These are phyloP conservation scores for Perca schrenkii DNA, from an alignment of 2,113 vertebrate genomes.

Conservation along the genomic window DNA sequence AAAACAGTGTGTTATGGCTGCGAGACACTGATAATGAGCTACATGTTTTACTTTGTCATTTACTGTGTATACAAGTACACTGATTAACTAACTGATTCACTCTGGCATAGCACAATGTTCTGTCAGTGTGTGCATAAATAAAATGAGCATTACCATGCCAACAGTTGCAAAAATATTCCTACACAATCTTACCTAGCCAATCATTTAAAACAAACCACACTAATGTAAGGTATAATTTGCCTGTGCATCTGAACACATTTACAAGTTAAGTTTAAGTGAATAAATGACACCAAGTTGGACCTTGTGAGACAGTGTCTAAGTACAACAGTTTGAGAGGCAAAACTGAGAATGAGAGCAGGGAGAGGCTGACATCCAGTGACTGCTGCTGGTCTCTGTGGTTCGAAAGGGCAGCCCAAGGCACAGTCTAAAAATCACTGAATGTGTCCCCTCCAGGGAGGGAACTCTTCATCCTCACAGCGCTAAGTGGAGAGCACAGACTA, in stretches of 20 bases:
- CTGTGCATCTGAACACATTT: background rate
- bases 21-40: slow-evolving; percentile 10
- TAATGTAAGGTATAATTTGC: background rate
- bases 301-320: slow-evolving; percentile 13
- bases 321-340: slow-evolving; percentile 35
- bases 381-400: slow-evolving; percentile 53
- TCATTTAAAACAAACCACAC: background rate
- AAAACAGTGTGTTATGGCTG: background rate
- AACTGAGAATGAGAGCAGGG: slow-evolving; percentile 24
- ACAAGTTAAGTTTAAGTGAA: slow-evolving; percentile 6
- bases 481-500: slow-evolving; percentile 37
- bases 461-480: slow-evolving; percentile 22
- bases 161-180: background rate
- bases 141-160: background rate
- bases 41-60: background rate
- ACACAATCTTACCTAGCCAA: background rate
- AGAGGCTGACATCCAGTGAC: slow-evolving; percentile 35
- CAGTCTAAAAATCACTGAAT: slow-evolving; percentile 58
- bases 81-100: slow-evolving; percentile 22
- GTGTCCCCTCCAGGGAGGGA: slow-evolving; percentile 52
- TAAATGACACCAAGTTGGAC: slow-evolving; percentile 15
- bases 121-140: slow-evolving; percentile 15
- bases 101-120: background rate
- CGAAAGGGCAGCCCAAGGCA: slow-evolving; percentile 63
- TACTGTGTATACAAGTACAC: slow-evolving; percentile 15